Evolutionary conservation across 2,888 invertebrate genomes (phyloP).

Genomic region (Heliconius hortense): DNA sequence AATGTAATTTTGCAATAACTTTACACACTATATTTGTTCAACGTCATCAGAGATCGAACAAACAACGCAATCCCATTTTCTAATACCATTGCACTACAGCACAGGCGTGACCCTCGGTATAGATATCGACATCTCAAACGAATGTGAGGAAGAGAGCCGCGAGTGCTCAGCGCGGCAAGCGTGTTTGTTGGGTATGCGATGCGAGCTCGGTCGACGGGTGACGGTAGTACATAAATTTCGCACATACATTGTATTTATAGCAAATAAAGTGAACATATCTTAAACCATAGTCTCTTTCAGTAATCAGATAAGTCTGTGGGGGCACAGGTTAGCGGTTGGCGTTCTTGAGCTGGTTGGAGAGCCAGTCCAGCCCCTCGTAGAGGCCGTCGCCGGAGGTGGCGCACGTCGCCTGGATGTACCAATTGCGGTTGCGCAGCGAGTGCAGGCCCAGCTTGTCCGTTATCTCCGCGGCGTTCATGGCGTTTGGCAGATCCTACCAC

Average conservation of each 20-base stretch:
- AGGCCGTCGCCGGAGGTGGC: conserved; percentile 99
- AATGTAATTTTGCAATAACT: conserved; percentile 74
- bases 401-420: conserved; percentile 99
- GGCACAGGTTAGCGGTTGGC: conserved; percentile 92
- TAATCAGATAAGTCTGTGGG: conserved; percentile 72
- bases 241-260: conserved; percentile 80
- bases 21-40: conserved; percentile 80
- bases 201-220: conserved; percentile 68
- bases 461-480: conserved; percentile 99
- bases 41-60: conserved; percentile 72
- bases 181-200: conserved; percentile 32
- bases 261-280: conserved; percentile 82
- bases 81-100: conserved; percentile 53
- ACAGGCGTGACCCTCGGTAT: conserved; percentile 43
- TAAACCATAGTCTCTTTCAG: conserved; percentile 82
- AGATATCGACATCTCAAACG: conserved; percentile 23
- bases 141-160: conserved; percentile 3
- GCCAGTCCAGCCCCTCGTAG: conserved; percentile 99
- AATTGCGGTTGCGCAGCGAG: conserved; percentile 98
- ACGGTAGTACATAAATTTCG: conserved; percentile 76
- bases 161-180: conserved; percentile 30
- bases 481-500: conserved; percentile 97
- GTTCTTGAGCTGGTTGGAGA: conserved; percentile 99
- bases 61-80: conserved; percentile 60
- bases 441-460: conserved; percentile 99